phyloP scores from a whole-genome alignment of 2,113 vertebrate genomes.

The Syngnathus scovelli region DNA sequence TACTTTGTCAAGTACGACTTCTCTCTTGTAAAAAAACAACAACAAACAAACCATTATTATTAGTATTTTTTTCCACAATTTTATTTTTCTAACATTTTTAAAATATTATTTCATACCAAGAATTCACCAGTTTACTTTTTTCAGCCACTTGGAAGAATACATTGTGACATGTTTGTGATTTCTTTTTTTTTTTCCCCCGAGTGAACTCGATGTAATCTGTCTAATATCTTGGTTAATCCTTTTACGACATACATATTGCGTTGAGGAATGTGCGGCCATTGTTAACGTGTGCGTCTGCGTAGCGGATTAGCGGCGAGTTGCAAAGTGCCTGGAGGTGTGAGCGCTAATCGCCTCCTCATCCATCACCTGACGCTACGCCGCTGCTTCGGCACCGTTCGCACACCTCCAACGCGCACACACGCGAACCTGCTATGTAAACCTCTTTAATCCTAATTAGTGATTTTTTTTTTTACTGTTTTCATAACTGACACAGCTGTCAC shows the following conservation, averaged over 20 bases:
- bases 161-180: not conserved
- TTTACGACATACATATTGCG: conserved; percentile 51
- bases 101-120: no score
- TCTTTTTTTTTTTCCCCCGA: not conserved
- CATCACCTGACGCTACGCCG: conserved; percentile 66
- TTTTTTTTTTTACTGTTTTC: not conserved
- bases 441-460: not conserved
- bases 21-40: no score
- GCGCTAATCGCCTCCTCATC: conserved; percentile 64
- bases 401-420: conserved; percentile 14
- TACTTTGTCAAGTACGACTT: no score
- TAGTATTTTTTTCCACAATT: no score
- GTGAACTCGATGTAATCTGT: conserved; percentile 54
- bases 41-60: no score
- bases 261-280: conserved; percentile 41
- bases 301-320: conserved; percentile 53
- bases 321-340: conserved; percentile 66
- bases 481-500: no score
- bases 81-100: no score
- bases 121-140: no score
- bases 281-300: conserved; percentile 16
- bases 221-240: conserved; percentile 55
- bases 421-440: not conserved
- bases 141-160: not conserved
- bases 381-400: conserved; percentile 47